Percentiles rank a stretch among this genome's conserved stretches.
These are phyloP conservation scores for Rhynchonycteris naso DNA, from an alignment of 2,797 vertebrate genomes.

Conservation along the genomic window DNA sequence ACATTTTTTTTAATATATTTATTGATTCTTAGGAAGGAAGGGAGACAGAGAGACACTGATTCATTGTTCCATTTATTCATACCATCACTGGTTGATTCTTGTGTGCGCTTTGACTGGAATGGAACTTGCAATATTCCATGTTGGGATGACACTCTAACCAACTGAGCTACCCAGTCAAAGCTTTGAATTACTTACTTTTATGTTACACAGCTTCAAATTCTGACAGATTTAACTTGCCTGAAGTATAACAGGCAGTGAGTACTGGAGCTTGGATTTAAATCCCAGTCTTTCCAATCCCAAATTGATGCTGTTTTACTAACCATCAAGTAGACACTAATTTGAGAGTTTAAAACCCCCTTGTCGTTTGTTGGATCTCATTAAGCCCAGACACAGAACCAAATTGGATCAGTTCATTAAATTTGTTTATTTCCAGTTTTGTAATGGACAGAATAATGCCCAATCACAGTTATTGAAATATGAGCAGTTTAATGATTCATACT, in stretches of 20 bases:
- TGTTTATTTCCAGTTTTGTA: slow-evolving; percentile 25
- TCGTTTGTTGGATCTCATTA: slow-evolving; percentile 20
- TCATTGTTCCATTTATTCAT: too few relatives aligned
- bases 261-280: background rate
- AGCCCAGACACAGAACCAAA: background rate
- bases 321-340: background rate
- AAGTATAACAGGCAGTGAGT: background rate
- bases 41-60: too few relatives aligned
- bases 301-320: background rate
- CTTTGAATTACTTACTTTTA: background rate
- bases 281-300: background rate
- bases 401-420: slow-evolving; percentile 14
- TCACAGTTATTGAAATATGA: slow-evolving; percentile 32
- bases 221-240: background rate
- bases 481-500: background rate
- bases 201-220: slow-evolving; percentile 4
- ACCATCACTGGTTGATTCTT: too few relatives aligned
- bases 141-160: too few relatives aligned
- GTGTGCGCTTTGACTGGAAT: too few relatives aligned
- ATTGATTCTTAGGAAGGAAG: too few relatives aligned
- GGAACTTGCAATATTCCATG: too few relatives aligned
- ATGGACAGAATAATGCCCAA: slow-evolving; percentile 21
- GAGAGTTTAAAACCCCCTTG: background rate
- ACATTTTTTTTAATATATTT: too few relatives aligned
- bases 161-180: too few relatives aligned